These are phyloP conservation scores for Leptopilina myrica DNA, from an alignment of 2,888 invertebrate species.

Conservation along the genomic window DNA sequence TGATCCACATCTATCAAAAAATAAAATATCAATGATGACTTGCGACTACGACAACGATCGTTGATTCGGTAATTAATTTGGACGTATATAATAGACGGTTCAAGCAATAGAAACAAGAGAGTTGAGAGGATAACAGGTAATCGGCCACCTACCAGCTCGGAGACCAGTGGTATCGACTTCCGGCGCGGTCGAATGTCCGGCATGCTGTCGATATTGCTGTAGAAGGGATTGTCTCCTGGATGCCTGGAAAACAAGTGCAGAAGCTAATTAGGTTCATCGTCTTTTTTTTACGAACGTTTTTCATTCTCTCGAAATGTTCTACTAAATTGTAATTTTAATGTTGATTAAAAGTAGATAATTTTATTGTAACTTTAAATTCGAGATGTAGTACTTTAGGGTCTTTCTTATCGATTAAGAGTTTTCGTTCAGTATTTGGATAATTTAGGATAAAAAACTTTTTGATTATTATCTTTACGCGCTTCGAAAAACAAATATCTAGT, in stretches of 20 bases:
- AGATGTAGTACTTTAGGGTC: too few species aligned
- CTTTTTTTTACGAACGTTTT: conserved; percentile 11
- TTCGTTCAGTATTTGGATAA: too few species aligned
- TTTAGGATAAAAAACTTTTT: too few species aligned
- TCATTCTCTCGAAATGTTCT: background rate
- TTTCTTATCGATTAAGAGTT: too few species aligned
- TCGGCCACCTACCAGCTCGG: conserved; percentile 94
- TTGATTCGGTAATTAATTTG: conserved; percentile 62
- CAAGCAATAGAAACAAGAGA: conserved; percentile 67
- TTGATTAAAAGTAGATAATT: too few species aligned
- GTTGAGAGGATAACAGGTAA: conserved; percentile 69
- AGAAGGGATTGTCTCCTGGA: conserved; percentile 98
- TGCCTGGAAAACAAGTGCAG: conserved; percentile 80
- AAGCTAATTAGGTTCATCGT: background rate
- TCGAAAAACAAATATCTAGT: too few species aligned
- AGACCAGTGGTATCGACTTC: conserved; percentile 98
- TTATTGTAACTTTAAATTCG: too few species aligned
- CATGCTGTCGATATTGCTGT: conserved; percentile 99
- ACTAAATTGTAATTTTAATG: too few species aligned
- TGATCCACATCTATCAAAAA: too few species aligned
- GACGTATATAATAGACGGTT: conserved; percentile 60
- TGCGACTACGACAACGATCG: conserved; percentile 52
- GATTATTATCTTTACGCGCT: too few species aligned
- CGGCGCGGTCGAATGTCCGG: conserved; percentile 98
- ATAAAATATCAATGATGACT: conserved; percentile 47